Evolutionary conservation across 2,888 invertebrate genomes (phyloP).

Genomic region (Acrobasis repandana): DNA sequence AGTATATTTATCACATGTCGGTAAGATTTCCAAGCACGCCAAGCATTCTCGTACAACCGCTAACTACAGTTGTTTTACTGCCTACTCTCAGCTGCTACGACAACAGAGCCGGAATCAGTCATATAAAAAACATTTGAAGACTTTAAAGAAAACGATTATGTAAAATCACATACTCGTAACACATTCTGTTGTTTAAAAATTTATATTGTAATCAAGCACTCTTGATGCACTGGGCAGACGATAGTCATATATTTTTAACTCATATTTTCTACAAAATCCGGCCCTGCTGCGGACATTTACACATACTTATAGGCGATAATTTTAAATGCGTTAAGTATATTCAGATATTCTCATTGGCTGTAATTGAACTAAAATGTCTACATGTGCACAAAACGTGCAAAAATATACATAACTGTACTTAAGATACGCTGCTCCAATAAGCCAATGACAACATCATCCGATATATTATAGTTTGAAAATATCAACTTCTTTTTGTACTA

Average conservation of each 20-base stretch:
- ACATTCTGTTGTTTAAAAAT: no score
- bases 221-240: no score
- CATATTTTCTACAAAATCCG: background rate
- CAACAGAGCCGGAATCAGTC: conserved; percentile 28
- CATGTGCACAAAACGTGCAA: conserved; percentile 9
- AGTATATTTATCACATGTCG: conserved; percentile 76
- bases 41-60: conserved; percentile 54
- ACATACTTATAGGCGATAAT: conserved; percentile 15
- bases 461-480: conserved; percentile 21
- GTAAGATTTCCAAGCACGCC: conserved; percentile 73
- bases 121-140: background rate
- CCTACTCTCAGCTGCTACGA: conserved; percentile 42
- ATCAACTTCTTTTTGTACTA: conserved; percentile 24
- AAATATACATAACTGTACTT: conserved; percentile 12
- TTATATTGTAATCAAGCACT: no score
- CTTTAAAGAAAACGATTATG: no score
- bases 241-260: no score
- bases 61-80: conserved; percentile 38
- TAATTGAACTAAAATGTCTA: conserved; percentile 9
- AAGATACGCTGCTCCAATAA: conserved; percentile 13
- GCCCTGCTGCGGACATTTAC: conserved; percentile 11
- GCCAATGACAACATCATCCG: conserved; percentile 14
- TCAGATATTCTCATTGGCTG: conserved; percentile 14
- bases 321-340: conserved; percentile 4
- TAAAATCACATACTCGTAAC: no score